phyloP scores from a whole-genome alignment of 2,113 vertebrate genomes.

The Heterotis niloticus region DNA sequence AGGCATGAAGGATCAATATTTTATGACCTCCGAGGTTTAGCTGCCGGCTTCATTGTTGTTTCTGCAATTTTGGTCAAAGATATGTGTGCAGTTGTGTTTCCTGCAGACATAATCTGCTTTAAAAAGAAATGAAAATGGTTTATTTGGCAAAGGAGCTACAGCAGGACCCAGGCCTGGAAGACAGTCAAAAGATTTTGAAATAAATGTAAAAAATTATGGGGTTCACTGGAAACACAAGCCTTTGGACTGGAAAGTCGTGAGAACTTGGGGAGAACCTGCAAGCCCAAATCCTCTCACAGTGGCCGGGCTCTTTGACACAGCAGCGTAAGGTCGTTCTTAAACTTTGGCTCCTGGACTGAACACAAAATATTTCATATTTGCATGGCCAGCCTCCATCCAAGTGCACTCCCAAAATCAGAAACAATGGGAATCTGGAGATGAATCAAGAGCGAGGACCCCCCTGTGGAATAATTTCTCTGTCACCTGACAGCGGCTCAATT shows the following conservation, averaged over 20 bases:
- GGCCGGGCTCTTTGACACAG: background rate
- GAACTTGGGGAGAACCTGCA: too few species aligned
- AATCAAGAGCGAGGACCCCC: background rate
- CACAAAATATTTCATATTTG: background rate
- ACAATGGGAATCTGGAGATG: background rate
- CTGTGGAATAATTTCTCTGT: background rate
- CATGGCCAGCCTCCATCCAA: background rate
- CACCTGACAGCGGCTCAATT: background rate
- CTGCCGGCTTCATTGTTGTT: background rate
- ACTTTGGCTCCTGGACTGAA: background rate
- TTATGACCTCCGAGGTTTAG: background rate
- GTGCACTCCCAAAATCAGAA: background rate
- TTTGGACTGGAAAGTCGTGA: too few species aligned
- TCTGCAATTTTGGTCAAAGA: background rate
- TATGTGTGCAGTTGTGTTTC: background rate
- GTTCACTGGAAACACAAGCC: too few species aligned
- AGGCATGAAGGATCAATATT: background rate
- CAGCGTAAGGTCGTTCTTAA: background rate
- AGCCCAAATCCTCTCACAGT: too few species aligned
- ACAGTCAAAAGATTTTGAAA: too few species aligned
- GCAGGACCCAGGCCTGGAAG: too few species aligned
- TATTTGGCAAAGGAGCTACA: background rate
- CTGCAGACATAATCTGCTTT: background rate
- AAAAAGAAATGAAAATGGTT: background rate
- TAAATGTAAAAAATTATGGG: too few species aligned